Conservation (phyloP, 2,797 vertebrate genomes). For the Chloroceryle inda region DNA sequence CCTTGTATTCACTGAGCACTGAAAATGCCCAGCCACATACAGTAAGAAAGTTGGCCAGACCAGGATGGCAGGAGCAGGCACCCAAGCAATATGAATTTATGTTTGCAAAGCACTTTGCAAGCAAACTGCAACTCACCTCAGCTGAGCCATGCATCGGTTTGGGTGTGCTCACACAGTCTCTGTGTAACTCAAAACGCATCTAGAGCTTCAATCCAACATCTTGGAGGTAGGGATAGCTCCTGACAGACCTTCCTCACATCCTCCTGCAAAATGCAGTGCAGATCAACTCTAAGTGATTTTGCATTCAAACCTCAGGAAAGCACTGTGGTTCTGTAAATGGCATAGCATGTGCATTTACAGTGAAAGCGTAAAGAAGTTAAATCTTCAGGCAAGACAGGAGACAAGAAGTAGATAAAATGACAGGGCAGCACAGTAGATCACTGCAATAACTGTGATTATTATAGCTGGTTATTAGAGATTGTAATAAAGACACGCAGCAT, state of each 20-base stretch:
- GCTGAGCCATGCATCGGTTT: rapidly evolving
- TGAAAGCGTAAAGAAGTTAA: background rate
- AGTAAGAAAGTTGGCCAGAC: background rate
- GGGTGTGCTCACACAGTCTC: background rate
- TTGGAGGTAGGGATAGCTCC: background rate
- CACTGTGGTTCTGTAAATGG: background rate
- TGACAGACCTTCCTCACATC: background rate
- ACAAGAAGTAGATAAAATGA: background rate
- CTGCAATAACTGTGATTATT: background rate
- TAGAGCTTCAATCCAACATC: background rate
- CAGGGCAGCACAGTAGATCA: background rate
- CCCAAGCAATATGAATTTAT: background rate
- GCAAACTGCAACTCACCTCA: background rate
- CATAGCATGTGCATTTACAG: background rate
- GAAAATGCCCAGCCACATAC: background rate
- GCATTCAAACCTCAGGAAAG: background rate
- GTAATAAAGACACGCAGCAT: background rate
- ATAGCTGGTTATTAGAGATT: background rate
- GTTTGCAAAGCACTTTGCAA: background rate
- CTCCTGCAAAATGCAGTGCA: background rate
- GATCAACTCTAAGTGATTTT: background rate
- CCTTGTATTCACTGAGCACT: background rate
- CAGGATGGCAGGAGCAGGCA: background rate
- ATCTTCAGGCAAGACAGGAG: background rate
- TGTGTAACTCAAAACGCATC: background rate